These are phyloP conservation scores for Orchestia grillus DNA, from an alignment of 1,140 invertebrate genomes.

Conservation along the genomic window DNA sequence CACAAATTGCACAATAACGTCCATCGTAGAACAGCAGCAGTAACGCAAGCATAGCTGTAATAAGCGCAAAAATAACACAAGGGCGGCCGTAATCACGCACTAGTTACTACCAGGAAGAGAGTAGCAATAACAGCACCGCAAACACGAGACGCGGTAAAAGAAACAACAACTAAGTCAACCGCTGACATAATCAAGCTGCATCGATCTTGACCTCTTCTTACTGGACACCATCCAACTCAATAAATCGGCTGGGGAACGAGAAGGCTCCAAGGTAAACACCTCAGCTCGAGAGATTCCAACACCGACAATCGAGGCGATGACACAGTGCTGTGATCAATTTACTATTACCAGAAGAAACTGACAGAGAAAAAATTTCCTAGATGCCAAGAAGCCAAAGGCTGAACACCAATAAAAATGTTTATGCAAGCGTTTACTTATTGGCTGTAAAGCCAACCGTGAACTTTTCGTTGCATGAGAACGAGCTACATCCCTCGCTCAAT, in stretches of 20 bases:
- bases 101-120: neutral
- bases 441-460: too few relatives aligned
- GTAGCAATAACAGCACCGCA: neutral
- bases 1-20: too few relatives aligned
- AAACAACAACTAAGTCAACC: neutral
- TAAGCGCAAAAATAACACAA: neutral
- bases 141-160: neutral
- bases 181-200: neutral
- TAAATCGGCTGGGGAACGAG: neutral
- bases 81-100: neutral
- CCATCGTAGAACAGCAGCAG: neutral
- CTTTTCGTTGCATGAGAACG: too few relatives aligned
- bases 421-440: neutral
- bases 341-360: neutral
- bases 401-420: neutral
- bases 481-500: too few relatives aligned
- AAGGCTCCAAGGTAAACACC: neutral
- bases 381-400: neutral
- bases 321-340: neutral
- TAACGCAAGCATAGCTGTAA: neutral
- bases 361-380: neutral
- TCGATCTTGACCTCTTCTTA: neutral
- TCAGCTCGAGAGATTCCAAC: neutral
- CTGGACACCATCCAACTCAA: neutral
- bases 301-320: too few relatives aligned